Evolutionary conservation across 2,797 vertebrate species (phyloP).

Genomic region (Momotus momota): DNA sequence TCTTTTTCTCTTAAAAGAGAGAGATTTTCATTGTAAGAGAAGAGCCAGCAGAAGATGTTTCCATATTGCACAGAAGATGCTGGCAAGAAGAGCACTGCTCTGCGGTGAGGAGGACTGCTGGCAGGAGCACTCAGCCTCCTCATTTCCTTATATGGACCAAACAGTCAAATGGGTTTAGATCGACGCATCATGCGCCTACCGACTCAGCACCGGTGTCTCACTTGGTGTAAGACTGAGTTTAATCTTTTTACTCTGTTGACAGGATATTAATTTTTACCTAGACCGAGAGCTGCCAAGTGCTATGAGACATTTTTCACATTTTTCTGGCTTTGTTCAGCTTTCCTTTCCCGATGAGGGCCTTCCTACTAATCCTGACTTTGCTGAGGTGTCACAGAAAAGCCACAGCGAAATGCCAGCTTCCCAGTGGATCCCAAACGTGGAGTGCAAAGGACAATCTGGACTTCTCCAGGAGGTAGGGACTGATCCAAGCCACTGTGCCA

Average conservation of each 20-base stretch:
- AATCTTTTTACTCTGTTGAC: neutral
- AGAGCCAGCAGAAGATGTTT: neutral
- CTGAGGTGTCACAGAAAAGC: neutral
- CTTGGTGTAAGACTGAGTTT: neutral
- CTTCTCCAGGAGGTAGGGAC: neutral
- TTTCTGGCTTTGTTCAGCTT: neutral
- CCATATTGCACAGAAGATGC: neutral
- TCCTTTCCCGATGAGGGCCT: neutral
- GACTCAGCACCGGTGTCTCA: neutral
- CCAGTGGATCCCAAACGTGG: neutral
- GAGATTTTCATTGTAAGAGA: neutral
- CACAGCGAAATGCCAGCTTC: neutral
- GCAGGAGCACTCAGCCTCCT: neutral
- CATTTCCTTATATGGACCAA: neutral
- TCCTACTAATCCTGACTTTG: neutral
- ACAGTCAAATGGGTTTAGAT: neutral
- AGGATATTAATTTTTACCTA: conserved; percentile 27
- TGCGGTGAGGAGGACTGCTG: neutral
- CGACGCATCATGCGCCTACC: fast-evolving
- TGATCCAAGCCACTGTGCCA: neutral
- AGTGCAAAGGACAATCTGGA: neutral
- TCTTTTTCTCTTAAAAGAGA: neutral
- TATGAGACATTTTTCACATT: neutral
- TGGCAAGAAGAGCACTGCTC: neutral
- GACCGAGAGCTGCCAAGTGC: neutral